Conservation (phyloP, 2,888 invertebrate genomes). For the Eubasilissa splendida region DNA sequence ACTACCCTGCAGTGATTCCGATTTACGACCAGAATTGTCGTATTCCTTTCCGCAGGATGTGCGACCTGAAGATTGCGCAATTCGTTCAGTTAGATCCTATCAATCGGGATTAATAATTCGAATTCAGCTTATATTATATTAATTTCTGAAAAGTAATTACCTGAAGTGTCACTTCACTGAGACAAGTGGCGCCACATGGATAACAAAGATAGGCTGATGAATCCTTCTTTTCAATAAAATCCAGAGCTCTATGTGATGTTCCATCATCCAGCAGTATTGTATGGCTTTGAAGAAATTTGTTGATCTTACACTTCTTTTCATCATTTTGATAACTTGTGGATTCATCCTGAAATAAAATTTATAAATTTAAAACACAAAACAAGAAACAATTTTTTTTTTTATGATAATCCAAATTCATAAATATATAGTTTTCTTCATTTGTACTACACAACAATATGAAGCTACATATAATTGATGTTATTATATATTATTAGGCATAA, state of each 20-base stretch:
- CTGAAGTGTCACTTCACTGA: conserved; percentile 68
- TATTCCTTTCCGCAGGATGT: no score
- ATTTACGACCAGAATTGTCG: no score
- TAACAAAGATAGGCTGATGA: conserved; percentile 71
- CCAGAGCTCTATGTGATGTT: conserved; percentile 67
- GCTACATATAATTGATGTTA: no score
- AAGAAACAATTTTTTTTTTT: neutral
- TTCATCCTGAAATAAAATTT: neutral
- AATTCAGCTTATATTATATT: no score
- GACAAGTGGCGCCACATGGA: conserved; percentile 71
- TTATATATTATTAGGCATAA: no score
- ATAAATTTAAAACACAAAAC: neutral
- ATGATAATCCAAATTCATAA: neutral
- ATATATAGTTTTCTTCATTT: no score
- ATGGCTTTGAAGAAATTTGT: conserved; percentile 47
- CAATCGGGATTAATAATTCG: no score
- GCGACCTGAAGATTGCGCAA: no score
- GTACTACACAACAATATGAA: no score
- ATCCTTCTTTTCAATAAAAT: conserved; percentile 67
- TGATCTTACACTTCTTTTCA: conserved; percentile 34
- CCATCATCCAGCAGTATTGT: conserved; percentile 68
- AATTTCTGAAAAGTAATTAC: conserved; percentile 59
- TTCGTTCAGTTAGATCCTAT: no score
- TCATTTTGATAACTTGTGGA: neutral
- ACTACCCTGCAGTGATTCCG: no score